Percentiles rank a stretch among this genome's conserved stretches.
phyloP scores from a whole-genome alignment of 2,797 vertebrate species.

The Carcharodon carcharias region DNA sequence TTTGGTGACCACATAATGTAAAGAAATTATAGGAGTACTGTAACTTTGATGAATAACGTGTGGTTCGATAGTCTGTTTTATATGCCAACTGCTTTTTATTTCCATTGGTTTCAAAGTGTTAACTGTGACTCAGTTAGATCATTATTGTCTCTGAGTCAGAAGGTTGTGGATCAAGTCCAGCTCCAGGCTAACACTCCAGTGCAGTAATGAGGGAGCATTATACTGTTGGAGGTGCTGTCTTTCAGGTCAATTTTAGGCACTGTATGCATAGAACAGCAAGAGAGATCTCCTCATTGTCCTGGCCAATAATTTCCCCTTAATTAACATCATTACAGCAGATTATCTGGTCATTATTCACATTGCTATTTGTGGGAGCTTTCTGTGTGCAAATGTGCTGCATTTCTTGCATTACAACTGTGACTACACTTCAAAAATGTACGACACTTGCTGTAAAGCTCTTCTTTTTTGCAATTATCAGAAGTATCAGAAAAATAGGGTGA shows the following conservation, averaged over 20 bases:
- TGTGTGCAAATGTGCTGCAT: not conserved
- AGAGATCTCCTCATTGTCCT: not conserved
- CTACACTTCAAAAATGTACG: not conserved
- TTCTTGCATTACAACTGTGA: not conserved
- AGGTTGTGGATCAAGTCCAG: not conserved
- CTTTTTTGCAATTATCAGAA: not conserved
- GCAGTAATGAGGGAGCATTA: not conserved
- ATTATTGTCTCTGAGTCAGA: not conserved
- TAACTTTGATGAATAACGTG: not conserved
- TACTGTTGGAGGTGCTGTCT: not conserved
- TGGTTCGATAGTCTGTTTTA: not conserved
- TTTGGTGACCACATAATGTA: not conserved
- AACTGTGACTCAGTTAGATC: not conserved
- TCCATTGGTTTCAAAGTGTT: not conserved
- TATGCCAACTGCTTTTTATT: not conserved
- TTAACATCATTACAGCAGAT: not conserved
- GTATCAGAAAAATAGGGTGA: not conserved
- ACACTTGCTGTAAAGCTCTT: not conserved
- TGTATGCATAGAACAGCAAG: too few species aligned
- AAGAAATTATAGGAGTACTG: not conserved
- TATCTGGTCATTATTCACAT: not conserved
- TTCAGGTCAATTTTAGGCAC: not conserved
- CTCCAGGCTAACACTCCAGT: not conserved
- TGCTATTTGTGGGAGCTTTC: not conserved
- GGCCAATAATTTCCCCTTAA: not conserved